Evolutionary conservation across 2,113 vertebrate species (phyloP), one percentile per base, ranked within the genome.

Genomic region (Sinocyclocheilus grahami): DNA sequence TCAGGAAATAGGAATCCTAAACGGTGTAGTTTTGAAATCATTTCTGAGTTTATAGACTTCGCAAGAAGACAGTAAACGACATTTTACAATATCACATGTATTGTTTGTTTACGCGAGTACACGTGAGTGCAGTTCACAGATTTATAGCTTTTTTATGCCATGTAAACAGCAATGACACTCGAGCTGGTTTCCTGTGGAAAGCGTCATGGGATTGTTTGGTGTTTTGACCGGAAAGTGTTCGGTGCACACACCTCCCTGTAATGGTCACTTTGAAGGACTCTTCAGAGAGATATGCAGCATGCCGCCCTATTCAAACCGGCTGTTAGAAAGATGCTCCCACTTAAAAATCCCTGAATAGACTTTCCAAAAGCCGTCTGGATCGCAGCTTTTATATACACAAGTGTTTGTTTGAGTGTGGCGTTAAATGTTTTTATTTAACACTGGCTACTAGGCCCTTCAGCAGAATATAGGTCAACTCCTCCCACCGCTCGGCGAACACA

Each of bases 401-500:
- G 33, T 33, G 39, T 5, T 63, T 82, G 78, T 79, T 67, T 77
- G 13, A 77, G 75, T 75, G 78, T 77, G 62, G 11, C 37, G 58
- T 74, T 79, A 48, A 82, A 75, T 76, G 65, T 62, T 67, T 81
- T 82, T 74, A 78, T 86, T 55, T 42, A 78, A 87, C 81, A 27
- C 60, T 42, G 85, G 22, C 60, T 42, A 24, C 37, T 4, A 79
- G 75, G 51, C 81, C 82, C 75, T 55, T 24, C 39, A 53, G 75
- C 37, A 83, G 87, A 94, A 95, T 94, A 88, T 95, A 94, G 94
- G 95, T 94, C 95, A 94, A 87, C 82, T 83, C 83, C 86, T 86
- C 88, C 86, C 84, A 51, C 30, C 77, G 72, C 84, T 80, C 86
- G 75, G 60, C 37, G 87, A 93, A 91, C 87, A 80, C 39, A 42